phyloP scores from a whole-genome alignment of 2,113 vertebrate species.

The Rousettus leschenaultii region DNA sequence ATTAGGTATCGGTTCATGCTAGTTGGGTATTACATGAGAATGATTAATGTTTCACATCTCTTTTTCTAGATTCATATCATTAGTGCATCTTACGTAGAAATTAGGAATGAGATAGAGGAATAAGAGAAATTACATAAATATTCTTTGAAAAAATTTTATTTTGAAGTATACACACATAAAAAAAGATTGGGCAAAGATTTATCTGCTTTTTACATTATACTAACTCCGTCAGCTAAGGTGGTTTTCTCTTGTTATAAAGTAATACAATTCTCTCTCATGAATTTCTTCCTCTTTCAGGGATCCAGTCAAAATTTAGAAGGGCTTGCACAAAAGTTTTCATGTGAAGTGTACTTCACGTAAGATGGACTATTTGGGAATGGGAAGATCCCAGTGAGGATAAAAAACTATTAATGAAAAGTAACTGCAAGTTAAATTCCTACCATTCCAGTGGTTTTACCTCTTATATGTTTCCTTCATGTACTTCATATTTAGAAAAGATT shows the following conservation, averaged over 20 bases:
- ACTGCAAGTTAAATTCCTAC: not conserved
- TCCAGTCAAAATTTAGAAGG: not conserved
- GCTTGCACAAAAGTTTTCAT: not conserved
- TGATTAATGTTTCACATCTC: not conserved
- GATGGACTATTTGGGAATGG: not conserved
- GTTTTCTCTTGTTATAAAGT: slow-evolving; percentile 23
- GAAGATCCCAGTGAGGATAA: not conserved
- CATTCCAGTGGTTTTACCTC: not conserved
- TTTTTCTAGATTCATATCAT: slow-evolving; percentile 22
- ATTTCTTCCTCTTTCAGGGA: slow-evolving; percentile 4
- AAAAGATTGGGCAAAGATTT: not conserved
- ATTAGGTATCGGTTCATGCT: not conserved
- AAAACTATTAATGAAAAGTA: not conserved
- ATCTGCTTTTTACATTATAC: slow-evolving; percentile 1
- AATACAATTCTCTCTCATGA: not conserved
- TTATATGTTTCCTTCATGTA: not conserved
- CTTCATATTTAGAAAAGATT: not conserved
- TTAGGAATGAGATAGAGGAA: not conserved
- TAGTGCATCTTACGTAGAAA: not conserved
- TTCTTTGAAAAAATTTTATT: not conserved
- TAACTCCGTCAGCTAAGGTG: not conserved
- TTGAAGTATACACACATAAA: not conserved
- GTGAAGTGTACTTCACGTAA: not conserved
- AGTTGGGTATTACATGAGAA: not conserved
- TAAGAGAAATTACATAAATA: not conserved